Base-by-base conservation (phyloP, 1,140 invertebrate genomes). In the Andricus grossulariae region DNA sequence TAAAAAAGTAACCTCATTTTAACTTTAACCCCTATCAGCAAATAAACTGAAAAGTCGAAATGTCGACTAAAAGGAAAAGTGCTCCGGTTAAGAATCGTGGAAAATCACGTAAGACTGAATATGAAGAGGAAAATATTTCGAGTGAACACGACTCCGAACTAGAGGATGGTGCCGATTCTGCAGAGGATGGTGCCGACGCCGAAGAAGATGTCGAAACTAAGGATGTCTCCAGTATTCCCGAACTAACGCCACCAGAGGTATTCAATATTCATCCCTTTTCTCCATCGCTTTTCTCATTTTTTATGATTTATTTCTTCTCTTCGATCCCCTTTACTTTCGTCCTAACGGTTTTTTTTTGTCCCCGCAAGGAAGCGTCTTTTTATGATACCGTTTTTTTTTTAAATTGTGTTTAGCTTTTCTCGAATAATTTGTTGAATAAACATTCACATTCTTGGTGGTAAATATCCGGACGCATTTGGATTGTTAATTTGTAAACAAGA, bases 111-210 rank as follows among this genome's bases (percentile, higher is more conserved):
- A 91, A 90, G 73, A 89, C 90, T 25, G 88, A 91, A 50, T 91
- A 91, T 75, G 91, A 92, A 60, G 90, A 92, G 12, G 90, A 92
- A 71, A 89, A 92, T 74, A 91, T 91, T 75, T 91, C 90, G 39
- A 91, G 90, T 76, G 90, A 92, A 71, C 86, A 89, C 72, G 89
- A 91, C 1, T 90, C 89, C 16, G 90, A 91, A 3, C 81, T 87
- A 21, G 91, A 92, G 19, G 91, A 90, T 66, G 88, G 87, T 45
- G 84, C 84, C 83, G 88, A 86, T 52, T 84, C 85, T 1, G 88
- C 88, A 71, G 90, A 90, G 73, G 87, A 90, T 74, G 87, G 81
- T 66, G 79, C 70, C 71, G 90, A 91, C 45, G 90, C 91, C 70
- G 83, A 88, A 82, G 89, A 89, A 51, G 88, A 90, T 12, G 85